Percentiles rank a stretch among this genome's conserved stretches.
Conservation (phyloP, 2,797 vertebrate genomes). For the Smutsia gigantea region DNA sequence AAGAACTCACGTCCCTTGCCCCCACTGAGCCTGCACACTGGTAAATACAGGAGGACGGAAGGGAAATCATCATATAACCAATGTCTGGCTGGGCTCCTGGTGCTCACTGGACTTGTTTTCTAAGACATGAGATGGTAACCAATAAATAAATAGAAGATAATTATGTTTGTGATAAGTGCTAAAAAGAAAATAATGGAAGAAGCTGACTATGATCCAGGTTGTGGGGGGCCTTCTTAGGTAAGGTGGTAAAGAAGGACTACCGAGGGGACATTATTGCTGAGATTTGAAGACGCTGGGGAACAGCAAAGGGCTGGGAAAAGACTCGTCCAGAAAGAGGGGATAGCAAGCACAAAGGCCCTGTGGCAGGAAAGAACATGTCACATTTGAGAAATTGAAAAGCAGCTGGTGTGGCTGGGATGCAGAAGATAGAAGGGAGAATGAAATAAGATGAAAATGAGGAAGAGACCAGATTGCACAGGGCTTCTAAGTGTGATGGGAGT, state of each 20-base stretch:
- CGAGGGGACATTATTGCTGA: neutral
- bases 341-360: neutral
- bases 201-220: neutral
- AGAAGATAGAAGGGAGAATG: neutral
- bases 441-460: neutral
- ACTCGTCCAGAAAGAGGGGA: neutral
- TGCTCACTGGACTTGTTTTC: neutral
- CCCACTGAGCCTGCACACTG: neutral
- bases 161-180: neutral
- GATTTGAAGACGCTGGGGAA: neutral
- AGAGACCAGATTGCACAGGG: neutral
- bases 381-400: neutral
- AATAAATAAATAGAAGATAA: neutral
- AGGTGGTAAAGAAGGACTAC: neutral
- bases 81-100: neutral
- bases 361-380: neutral
- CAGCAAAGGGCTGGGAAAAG: neutral
- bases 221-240: neutral
- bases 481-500: neutral
- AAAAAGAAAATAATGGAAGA: neutral
- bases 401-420: neutral
- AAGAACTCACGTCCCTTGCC: neutral
- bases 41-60: neutral
- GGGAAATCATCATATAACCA: neutral
- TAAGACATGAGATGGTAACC: neutral